Percentiles rank a stretch among this genome's conserved stretches.
Conservation (phyloP, 2,113 vertebrate genomes). For the Mesoclemmys tuberculata region DNA sequence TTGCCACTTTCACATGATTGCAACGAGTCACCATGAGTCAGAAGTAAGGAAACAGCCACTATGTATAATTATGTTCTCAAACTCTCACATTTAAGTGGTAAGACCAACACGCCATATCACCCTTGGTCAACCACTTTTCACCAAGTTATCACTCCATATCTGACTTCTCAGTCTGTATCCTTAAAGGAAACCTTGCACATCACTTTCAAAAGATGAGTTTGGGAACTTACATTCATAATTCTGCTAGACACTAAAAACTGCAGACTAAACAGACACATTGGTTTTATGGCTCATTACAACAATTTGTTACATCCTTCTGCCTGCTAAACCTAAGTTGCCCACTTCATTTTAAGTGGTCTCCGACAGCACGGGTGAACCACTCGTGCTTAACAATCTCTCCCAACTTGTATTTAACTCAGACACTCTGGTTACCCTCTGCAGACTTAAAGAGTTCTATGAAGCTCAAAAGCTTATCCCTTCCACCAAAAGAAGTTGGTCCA, state of each 20-base stretch:
- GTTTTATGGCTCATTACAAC: background rate
- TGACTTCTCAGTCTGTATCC: background rate
- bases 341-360: background rate
- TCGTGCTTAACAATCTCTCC: background rate
- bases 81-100: background rate
- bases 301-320: background rate
- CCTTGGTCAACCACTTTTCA: background rate
- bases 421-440: background rate
- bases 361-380: background rate
- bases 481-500: background rate
- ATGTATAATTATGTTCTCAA: background rate
- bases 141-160: background rate
- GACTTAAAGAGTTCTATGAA: background rate
- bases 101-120: background rate
- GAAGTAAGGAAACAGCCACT: slow-evolving; percentile 11
- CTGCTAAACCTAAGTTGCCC: background rate
- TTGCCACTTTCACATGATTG: slow-evolving; percentile 47
- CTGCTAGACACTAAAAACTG: background rate
- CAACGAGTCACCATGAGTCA: slow-evolving; percentile 40
- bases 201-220: background rate
- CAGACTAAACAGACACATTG: background rate
- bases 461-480: background rate
- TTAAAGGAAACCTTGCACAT: background rate
- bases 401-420: background rate
- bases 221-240: background rate